Evolutionary conservation across 2,113 vertebrate genomes (phyloP), one percentile per base, ranked within the genome.

Genomic region (Sinocyclocheilus rhinocerous): DNA sequence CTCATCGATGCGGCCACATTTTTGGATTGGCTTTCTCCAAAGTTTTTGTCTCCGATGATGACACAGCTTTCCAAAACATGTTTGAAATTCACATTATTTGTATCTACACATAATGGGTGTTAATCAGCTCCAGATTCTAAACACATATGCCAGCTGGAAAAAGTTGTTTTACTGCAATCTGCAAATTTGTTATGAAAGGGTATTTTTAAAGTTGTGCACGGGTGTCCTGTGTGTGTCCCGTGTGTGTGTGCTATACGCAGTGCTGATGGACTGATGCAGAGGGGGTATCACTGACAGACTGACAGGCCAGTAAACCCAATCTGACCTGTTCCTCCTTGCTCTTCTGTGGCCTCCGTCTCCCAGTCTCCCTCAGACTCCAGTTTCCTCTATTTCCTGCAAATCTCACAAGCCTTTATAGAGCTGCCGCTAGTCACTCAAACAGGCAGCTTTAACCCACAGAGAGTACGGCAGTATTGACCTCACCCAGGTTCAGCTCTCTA

Each of bases 201-300:
- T 39, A n/a, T 80, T 42, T 80, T 80, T n/a, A 80, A 59, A 80
- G 52, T 16, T 72, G 48, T 42, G 76, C 45, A 78, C 3, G 42
- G 75, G 29, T 78, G 87, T 4, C 85, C 52, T 24, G 72, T 85
- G 84, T 86, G 57, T 45, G 42, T 45, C 39, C 39, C 9, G 3
- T 73, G 33, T 91, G 91, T 91, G 91, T 92, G 90, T 94, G 90
- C 89, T 88, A 63, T 89, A 89, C 1, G 0, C 33, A 61, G 91
- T 91, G 86, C 86, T 94, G 89, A 91, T 92, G 92, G 91, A 91
- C 65, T 81, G 93, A 92, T 93, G 91, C 95, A 94, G 87, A 81
- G 95, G 95, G 95, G 92, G 84, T 97, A 96, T 97, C 95, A 87
- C 90, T 96, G 94, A 95, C 94, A 92, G 90, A 91, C 89, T 94